Conservation (phyloP, 2,888 invertebrate genomes). For the Melanargia galathea region DNA sequence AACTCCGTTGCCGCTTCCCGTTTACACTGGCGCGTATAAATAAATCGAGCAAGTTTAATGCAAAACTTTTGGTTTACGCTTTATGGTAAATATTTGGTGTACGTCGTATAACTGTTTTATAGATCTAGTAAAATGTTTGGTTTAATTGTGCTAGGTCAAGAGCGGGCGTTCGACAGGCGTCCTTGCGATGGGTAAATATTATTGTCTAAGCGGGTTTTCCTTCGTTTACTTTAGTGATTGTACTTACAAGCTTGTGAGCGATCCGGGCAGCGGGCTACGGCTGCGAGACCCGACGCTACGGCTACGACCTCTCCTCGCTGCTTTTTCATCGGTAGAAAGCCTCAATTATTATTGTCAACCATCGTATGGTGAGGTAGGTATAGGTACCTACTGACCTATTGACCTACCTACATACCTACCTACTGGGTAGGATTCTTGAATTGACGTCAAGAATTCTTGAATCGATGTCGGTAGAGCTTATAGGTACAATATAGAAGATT, state of each 20-base stretch:
- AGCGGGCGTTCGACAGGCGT: slow-evolving; percentile 80
- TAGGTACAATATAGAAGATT: too few relatives aligned
- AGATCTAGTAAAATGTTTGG: slow-evolving; percentile 81
- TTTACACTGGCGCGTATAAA: slow-evolving; percentile 70
- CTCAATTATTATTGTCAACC: too few relatives aligned
- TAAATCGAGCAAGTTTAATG: slow-evolving; percentile 79
- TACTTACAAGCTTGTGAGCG: slow-evolving; percentile 60
- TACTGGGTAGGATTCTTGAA: too few relatives aligned
- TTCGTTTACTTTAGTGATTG: slow-evolving; percentile 63
- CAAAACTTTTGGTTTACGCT: slow-evolving; percentile 82
- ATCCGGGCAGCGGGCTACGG: slow-evolving; percentile 55
- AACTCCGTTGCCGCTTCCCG: slow-evolving; percentile 48
- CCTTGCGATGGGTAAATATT: slow-evolving; percentile 81
- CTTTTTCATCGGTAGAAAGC: background rate
- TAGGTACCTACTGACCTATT: too few relatives aligned
- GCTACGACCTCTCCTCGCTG: slow-evolving; percentile 20
- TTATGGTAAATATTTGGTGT: slow-evolving; percentile 82
- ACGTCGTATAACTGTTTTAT: slow-evolving; percentile 81
- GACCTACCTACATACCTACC: too few relatives aligned
- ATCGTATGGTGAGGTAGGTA: too few relatives aligned
- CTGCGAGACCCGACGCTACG: slow-evolving; percentile 55
- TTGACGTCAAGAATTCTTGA: too few relatives aligned
- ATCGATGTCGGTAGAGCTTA: too few relatives aligned
- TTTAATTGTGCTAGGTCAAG: slow-evolving; percentile 82
- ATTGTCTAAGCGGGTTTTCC: slow-evolving; percentile 81